Evolutionary conservation across 2,888 invertebrate genomes (phyloP).

Genomic region (Endotricha flammealis): DNA sequence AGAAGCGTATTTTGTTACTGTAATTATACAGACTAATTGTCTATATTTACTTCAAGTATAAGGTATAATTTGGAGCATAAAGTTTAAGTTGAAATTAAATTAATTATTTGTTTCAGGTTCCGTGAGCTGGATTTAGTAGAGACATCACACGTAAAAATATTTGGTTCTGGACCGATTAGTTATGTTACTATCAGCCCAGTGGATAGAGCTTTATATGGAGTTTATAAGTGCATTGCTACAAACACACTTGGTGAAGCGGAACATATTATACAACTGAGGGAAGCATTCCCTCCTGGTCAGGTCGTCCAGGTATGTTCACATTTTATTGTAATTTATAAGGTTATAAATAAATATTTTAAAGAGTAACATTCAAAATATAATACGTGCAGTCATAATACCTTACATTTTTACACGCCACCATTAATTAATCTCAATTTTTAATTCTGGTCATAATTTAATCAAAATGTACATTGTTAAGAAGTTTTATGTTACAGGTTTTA

Average conservation of each 20-base stretch:
- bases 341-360: slow-evolving; percentile 18
- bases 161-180: slow-evolving; percentile 84
- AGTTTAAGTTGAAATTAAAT: not conserved
- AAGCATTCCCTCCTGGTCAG: slow-evolving; percentile 84
- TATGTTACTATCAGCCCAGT: slow-evolving; percentile 83
- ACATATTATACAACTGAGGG: slow-evolving; percentile 83
- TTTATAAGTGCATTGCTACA: slow-evolving; percentile 89
- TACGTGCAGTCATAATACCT: no score
- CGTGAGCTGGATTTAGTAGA: slow-evolving; percentile 76
- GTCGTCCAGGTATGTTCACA: slow-evolving; percentile 75
- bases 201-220: slow-evolving; percentile 82
- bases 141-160: slow-evolving; percentile 78
- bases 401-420: no score
- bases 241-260: slow-evolving; percentile 85
- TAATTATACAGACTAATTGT: no score
- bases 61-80: slow-evolving; percentile 4
- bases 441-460: no score
- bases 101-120: slow-evolving; percentile 37
- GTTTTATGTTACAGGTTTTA: no score
- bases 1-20: no score
- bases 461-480: no score
- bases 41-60: no score
- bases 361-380: no score
- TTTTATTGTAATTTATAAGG: no score
- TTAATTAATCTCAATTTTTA: no score